Conservation (phyloP, 2,888 invertebrate species). For the Gari tellinella region DNA sequence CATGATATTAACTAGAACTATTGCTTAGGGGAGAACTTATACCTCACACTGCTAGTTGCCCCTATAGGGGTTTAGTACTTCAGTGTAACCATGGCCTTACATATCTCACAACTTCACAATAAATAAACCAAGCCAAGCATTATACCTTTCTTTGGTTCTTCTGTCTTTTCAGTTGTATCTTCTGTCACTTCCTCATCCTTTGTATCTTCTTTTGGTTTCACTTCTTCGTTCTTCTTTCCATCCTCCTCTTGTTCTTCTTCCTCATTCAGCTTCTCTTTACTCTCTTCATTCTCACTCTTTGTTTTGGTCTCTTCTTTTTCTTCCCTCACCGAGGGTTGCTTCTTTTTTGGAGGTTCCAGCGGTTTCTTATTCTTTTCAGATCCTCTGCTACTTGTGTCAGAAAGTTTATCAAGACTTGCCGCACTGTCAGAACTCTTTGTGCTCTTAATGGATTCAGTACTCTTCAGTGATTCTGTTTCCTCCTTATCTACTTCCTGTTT, state of each 20-base stretch:
- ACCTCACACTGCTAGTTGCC: no score
- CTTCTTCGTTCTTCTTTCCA: slow-evolving; percentile 12
- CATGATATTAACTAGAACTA: no score
- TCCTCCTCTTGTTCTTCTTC: slow-evolving; percentile 27
- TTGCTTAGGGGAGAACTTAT: no score
- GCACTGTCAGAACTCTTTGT: no score
- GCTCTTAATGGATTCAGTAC: no score
- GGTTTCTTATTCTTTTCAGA: slow-evolving; percentile 24
- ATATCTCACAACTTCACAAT: no score
- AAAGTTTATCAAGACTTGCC: no score
- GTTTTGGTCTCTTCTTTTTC: slow-evolving; percentile 23
- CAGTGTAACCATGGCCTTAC: no score
- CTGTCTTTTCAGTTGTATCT: no score
- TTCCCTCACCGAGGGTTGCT: slow-evolving; percentile 25
- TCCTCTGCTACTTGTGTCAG: not conserved
- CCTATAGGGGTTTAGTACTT: no score
- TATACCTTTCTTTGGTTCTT: no score
- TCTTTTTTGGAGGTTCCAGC: slow-evolving; percentile 20
- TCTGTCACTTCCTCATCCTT: not conserved
- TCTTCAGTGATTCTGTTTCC: slow-evolving; percentile 1
- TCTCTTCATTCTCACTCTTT: slow-evolving; percentile 23
- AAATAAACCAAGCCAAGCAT: no score
- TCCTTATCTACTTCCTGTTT: slow-evolving; percentile 11
- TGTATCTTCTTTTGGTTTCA: slow-evolving; percentile 12
- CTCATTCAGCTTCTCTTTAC: slow-evolving; percentile 16